phyloP scores from a whole-genome alignment of 2,113 vertebrate genomes.

The Cephalopterus ornatus region DNA sequence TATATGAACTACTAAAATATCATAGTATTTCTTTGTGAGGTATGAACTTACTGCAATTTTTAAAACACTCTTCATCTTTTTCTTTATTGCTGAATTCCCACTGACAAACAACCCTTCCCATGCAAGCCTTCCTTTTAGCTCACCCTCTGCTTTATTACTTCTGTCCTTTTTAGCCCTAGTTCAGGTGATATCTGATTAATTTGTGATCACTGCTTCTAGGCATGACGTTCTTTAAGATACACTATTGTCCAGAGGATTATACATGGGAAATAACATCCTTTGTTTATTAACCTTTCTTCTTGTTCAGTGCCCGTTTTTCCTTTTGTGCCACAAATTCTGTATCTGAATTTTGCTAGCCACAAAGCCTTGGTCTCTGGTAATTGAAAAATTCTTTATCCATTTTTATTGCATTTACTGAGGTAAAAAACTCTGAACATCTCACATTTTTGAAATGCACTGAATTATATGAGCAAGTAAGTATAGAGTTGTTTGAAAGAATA shows the following conservation, averaged over 20 bases:
- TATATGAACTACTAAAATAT: not conserved
- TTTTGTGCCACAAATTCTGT: constrained; percentile 16
- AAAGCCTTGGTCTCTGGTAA: constrained; percentile 59
- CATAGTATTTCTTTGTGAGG: not conserved
- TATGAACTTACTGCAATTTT: not conserved
- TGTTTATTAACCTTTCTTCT: constrained; percentile 64
- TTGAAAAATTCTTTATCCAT: constrained; percentile 71
- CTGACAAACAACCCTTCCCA: not conserved
- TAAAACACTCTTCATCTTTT: not conserved
- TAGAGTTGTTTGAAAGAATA: constrained; percentile 5
- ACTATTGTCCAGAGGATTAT: not conserved
- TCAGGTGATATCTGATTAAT: constrained; percentile 14
- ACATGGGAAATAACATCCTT: constrained; percentile 52
- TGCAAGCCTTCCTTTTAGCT: not conserved
- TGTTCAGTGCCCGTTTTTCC: constrained; percentile 31
- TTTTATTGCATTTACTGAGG: constrained; percentile 59
- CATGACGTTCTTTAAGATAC: not conserved
- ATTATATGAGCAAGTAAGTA: not conserved
- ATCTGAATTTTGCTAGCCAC: constrained; percentile 40
- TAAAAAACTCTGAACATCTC: constrained; percentile 54
- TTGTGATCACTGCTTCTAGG: not conserved
- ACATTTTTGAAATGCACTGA: constrained; percentile 31
- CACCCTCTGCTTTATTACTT: not conserved
- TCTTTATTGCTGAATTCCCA: not conserved
- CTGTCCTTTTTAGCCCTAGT: not conserved